Evolutionary conservation across 2,888 invertebrate species (phyloP).

Genomic region (Cynaeus angustus): DNA sequence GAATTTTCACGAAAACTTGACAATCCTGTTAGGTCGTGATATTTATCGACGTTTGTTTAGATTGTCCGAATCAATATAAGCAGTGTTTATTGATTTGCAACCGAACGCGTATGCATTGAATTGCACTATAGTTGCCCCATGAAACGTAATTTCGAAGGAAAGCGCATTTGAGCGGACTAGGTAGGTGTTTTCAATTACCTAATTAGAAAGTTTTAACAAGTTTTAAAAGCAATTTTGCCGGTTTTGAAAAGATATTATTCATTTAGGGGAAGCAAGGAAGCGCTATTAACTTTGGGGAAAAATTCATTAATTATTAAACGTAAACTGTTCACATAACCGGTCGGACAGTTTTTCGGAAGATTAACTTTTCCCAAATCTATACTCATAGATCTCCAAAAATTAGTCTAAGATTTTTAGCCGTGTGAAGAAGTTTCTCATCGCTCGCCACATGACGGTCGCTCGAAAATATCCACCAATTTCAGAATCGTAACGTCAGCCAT

Average conservation of each 20-base stretch:
- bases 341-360: slow-evolving; percentile 24
- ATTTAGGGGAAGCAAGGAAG: slow-evolving; percentile 62
- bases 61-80: slow-evolving; percentile 30
- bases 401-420: too few species aligned
- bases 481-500: slow-evolving; percentile 61
- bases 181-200: slow-evolving; percentile 69
- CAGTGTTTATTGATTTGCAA: slow-evolving; percentile 28
- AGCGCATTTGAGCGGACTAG: slow-evolving; percentile 47
- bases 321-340: slow-evolving; percentile 56
- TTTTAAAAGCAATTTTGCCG: slow-evolving; percentile 69
- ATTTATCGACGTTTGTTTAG: slow-evolving; percentile 11
- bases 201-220: slow-evolving; percentile 71
- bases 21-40: slow-evolving; percentile 3
- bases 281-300: slow-evolving; percentile 51
- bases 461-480: slow-evolving; percentile 32
- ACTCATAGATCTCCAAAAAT: too few species aligned
- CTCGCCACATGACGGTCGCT: slow-evolving; percentile 41
- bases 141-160: slow-evolving; percentile 28
- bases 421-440: not conserved
- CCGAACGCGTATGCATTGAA: not conserved
- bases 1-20: slow-evolving; percentile 5
- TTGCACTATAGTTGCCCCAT: slow-evolving; percentile 20
- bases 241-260: slow-evolving; percentile 69
- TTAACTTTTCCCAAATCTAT: slow-evolving; percentile 15
- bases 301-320: slow-evolving; percentile 57